Conservation (phyloP, 2,113 vertebrate species). For the Myocastor coypus region DNA sequence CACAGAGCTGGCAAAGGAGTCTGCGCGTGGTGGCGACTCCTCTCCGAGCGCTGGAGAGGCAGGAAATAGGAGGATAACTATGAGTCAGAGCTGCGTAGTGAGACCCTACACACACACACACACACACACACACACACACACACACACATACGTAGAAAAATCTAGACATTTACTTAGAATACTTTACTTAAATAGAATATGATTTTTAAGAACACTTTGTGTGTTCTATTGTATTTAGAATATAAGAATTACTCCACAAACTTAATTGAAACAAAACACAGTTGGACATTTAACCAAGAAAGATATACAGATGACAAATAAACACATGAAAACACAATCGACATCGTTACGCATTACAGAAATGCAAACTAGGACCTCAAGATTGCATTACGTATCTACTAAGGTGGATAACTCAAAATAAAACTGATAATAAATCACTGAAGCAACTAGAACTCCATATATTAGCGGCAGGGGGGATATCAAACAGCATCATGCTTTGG, state of each 20-base stretch:
- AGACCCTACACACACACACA: too few species aligned
- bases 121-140: too few species aligned
- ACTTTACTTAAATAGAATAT: neutral
- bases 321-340: neutral
- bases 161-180: neutral
- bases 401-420: neutral
- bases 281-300: neutral
- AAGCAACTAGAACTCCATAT: neutral
- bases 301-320: neutral
- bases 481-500: neutral
- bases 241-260: neutral
- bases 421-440: neutral
- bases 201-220: neutral
- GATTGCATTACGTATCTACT: neutral
- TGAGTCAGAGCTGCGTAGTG: too few species aligned
- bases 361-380: neutral
- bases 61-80: too few species aligned
- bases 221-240: neutral
- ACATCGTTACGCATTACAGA: neutral
- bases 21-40: too few species aligned
- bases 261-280: slow-evolving; percentile 33
- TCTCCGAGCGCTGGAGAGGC: too few species aligned
- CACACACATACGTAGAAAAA: too few species aligned
- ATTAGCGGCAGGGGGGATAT: neutral
- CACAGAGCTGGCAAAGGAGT: too few species aligned